These are phyloP conservation scores for Nycticorax nycticorax DNA, from an alignment of 2,113 vertebrate genomes.

Conservation along the genomic window DNA sequence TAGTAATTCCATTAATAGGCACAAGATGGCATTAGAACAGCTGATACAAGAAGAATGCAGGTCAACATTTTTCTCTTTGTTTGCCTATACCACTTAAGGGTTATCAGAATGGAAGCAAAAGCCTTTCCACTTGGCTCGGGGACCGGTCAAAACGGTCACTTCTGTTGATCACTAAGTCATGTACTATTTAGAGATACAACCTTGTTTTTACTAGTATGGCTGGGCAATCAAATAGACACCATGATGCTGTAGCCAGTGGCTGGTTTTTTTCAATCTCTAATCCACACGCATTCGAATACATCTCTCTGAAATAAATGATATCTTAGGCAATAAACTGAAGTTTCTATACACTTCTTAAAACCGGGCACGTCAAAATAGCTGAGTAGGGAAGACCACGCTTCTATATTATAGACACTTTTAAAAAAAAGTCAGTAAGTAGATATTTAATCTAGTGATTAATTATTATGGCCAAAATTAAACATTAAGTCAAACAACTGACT, in stretches of 20 bases:
- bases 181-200: not conserved
- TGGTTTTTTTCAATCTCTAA: not conserved
- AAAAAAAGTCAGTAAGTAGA: not conserved
- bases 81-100: not conserved
- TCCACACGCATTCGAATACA: not conserved
- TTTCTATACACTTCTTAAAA: not conserved
- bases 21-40: not conserved
- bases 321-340: not conserved
- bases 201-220: not conserved
- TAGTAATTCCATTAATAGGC: not conserved
- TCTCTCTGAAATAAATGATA: not conserved
- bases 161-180: too few species aligned
- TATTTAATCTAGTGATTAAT: not conserved
- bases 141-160: not conserved
- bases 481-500: not conserved
- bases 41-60: not conserved
- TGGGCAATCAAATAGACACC: not conserved
- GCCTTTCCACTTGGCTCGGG: not conserved
- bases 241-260: not conserved
- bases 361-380: not conserved
- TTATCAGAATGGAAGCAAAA: not conserved
- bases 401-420: not conserved
- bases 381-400: not conserved
- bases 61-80: not conserved
- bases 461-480: not conserved